Evolutionary conservation across 2,113 vertebrate genomes (phyloP).

Genomic region (Amia ocellicauda): DNA sequence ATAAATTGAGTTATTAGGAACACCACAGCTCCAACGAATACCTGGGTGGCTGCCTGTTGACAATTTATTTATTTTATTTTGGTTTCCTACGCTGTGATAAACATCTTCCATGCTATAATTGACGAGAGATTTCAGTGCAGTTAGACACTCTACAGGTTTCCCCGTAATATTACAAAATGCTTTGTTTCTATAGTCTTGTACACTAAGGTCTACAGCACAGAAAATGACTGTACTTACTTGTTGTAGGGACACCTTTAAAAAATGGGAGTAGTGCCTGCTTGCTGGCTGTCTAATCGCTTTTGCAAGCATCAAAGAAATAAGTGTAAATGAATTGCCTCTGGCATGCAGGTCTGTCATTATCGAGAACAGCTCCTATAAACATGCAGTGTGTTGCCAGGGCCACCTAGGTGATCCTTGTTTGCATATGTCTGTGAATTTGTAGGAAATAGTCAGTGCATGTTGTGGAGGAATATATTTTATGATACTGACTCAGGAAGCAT

Average conservation of each 20-base stretch:
- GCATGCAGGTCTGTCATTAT: slow-evolving; percentile 20
- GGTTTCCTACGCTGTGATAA: neutral
- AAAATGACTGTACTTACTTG: neutral
- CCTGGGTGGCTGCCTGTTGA: neutral
- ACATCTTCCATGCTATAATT: neutral
- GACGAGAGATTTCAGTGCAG: neutral
- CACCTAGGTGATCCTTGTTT: neutral
- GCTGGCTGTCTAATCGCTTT: slow-evolving; percentile 1
- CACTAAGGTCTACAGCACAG: neutral
- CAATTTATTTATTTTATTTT: neutral
- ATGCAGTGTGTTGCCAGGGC: neutral
- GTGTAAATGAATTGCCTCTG: slow-evolving; percentile 18
- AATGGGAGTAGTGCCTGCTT: slow-evolving; percentile 18
- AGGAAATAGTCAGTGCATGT: neutral
- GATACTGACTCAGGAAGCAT: too few species aligned
- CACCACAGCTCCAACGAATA: neutral
- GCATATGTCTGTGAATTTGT: neutral
- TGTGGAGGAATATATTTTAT: too few species aligned
- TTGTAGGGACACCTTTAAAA: neutral
- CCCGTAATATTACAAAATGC: slow-evolving; percentile 3
- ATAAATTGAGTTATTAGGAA: neutral
- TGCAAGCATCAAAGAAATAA: slow-evolving; percentile 21
- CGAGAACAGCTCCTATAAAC: slow-evolving; percentile 22
- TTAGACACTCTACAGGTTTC: neutral
- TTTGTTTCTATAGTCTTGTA: neutral